Evolutionary conservation across 2,888 invertebrate genomes (phyloP).

Genomic region (Pachliopta kotzebuea): DNA sequence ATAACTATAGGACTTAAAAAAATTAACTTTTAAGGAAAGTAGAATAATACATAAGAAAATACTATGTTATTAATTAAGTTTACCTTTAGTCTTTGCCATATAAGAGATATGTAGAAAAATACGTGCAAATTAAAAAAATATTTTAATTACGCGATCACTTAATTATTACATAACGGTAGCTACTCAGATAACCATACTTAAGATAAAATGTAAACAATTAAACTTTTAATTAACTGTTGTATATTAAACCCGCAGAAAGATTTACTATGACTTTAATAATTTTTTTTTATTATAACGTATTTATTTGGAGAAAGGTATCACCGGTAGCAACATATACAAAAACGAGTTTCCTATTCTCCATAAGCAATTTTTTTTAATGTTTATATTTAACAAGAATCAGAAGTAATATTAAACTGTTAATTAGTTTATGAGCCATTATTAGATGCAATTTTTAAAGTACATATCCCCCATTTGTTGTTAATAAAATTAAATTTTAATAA

Average conservation of each 20-base stretch:
- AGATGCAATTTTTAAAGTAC: background rate
- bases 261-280: slow-evolving; percentile 13
- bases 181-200: slow-evolving; percentile 11
- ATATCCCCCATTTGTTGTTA: background rate
- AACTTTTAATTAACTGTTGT: slow-evolving; percentile 2
- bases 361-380: background rate
- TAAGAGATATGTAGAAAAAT: background rate
- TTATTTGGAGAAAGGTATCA: background rate
- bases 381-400: background rate
- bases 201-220: slow-evolving; percentile 14
- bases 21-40: no score
- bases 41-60: no score
- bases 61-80: no score
- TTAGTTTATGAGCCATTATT: background rate
- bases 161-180: slow-evolving; percentile 11
- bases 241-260: background rate
- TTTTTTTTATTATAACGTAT: slow-evolving; percentile 4
- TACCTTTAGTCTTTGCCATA: background rate
- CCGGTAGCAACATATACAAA: background rate
- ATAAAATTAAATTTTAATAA: slow-evolving; percentile 5
- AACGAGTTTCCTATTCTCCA: background rate
- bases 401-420: background rate
- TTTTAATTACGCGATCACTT: slow-evolving; percentile 14
- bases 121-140: background rate
- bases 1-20: no score